Evolutionary conservation across 1,140 invertebrate genomes (phyloP).

Genomic region (Drosophila tani): DNA sequence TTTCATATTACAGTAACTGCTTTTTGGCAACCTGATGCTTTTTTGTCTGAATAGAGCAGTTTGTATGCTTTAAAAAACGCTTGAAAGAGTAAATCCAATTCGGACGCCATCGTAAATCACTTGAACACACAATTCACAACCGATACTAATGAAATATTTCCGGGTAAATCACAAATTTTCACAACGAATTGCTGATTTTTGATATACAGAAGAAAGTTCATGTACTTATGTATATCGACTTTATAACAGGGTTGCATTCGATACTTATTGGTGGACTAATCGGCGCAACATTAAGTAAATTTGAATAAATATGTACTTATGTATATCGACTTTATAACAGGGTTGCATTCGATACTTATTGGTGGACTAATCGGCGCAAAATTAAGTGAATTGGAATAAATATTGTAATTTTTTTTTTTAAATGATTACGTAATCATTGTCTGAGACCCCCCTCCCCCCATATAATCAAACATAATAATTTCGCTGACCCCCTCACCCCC

Average conservation of each 20-base stretch:
- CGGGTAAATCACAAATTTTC: background rate
- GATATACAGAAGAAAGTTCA: background rate
- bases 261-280: background rate
- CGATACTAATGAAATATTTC: no score
- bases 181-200: conserved; percentile 4
- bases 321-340: conserved; percentile 10
- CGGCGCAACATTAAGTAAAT: background rate
- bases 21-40: background rate
- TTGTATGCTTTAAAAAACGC: background rate
- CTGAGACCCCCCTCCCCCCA: no score
- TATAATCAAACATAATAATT: no score
- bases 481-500: no score
- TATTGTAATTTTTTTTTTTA: no score
- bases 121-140: no score
- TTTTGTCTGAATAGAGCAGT: background rate
- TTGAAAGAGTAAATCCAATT: background rate
- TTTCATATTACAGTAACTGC: conserved; percentile 2
- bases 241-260: conserved; percentile 7
- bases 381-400: background rate
- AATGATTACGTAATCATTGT: no score
- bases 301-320: no score
- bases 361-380: background rate
- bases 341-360: conserved; percentile 7
- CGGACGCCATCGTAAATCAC: background rate
- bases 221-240: conserved; percentile 5